Evolutionary conservation across 2,888 invertebrate species (phyloP).

Genomic region (Horisme vitalbata): DNA sequence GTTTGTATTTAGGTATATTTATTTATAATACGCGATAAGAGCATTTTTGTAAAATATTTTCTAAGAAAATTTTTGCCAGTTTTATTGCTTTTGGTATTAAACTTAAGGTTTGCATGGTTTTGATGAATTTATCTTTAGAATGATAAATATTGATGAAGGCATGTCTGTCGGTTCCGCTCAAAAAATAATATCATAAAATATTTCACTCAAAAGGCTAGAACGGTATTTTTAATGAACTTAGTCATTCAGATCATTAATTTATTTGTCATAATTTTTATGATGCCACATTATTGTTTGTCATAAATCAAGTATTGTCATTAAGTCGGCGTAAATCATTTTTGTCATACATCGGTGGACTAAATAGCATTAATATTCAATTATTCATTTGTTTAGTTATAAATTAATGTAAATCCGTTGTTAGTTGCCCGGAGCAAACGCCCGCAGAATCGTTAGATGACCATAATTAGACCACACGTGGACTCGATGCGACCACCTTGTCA

Average conservation of each 20-base stretch:
- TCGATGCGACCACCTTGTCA: neutral
- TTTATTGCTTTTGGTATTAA: too few species aligned
- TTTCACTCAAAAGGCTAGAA: neutral
- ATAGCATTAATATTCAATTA: constrained; percentile 37
- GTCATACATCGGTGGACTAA: constrained; percentile 31
- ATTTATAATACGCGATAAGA: too few species aligned
- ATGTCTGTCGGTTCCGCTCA: too few species aligned
- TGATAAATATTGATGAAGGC: too few species aligned
- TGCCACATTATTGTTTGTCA: constrained; percentile 31
- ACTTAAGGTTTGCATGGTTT: too few species aligned
- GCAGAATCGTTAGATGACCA: constrained; percentile 16
- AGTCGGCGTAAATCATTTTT: constrained; percentile 42
- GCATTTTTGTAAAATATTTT: too few species aligned
- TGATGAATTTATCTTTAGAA: too few species aligned
- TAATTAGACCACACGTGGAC: constrained; percentile 29
- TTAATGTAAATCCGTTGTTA: constrained; percentile 28
- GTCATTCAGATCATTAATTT: constrained; percentile 28
- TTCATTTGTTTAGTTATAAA: constrained; percentile 37
- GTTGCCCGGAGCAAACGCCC: constrained; percentile 26
- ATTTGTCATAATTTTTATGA: constrained; percentile 31
- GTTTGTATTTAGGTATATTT: constrained; percentile 34
- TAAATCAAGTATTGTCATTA: constrained; percentile 34
- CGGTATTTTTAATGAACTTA: constrained; percentile 13
- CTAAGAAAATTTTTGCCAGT: too few species aligned
- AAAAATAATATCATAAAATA: neutral